Base-by-base conservation (phyloP, 2,888 invertebrate genomes). In the Lochmaea capreae region DNA sequence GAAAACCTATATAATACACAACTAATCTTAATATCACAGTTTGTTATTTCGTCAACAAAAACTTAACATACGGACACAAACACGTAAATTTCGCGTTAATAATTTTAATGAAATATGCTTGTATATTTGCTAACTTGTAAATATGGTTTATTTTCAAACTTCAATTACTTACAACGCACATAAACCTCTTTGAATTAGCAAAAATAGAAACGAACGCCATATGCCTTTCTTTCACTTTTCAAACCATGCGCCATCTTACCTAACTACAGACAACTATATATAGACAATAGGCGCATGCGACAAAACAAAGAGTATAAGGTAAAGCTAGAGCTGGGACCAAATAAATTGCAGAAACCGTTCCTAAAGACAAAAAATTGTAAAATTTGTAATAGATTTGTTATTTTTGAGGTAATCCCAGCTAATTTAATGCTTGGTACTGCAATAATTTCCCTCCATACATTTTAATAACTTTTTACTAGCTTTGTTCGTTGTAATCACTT, bases 21-120 rank as follows among this genome's bases (percentile, higher is more conserved):
- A 84, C 84, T 84, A 84, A 84, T 78, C 78, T 84, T 84, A 85
- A 84, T 85, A 85, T 85, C 85, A 85, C 85, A 85, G 85, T 83
- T 83, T 81, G 83, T 83, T 83, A 78, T 80, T 83, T 83, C 82
- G 80, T 83, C 82, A 83, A 83, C 83, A 83, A 84, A 82, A 83
- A 83, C 83, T 82, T 78, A 83, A 83, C 82, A 83, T 82, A 84
- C 83, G 83, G 82, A 82, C 80, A 84, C 81, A 77, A 82, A 81
- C 82, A 82, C 81, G 79, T 80, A 81, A 77, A 79, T 80, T 71
- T 76, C 77, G 77, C 78, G 77, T 77, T 76, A 70, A 77, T 77
- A 75, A 75, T 75, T 76, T 77, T 75, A 76, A 77, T 79, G 76
- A 77, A 77, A 78, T 76, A 79, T 79, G 77, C 75, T 80, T 78